These are phyloP conservation scores for Etheostoma nigrum DNA, from an alignment of 2,797 vertebrate species.

Conservation along the genomic window DNA sequence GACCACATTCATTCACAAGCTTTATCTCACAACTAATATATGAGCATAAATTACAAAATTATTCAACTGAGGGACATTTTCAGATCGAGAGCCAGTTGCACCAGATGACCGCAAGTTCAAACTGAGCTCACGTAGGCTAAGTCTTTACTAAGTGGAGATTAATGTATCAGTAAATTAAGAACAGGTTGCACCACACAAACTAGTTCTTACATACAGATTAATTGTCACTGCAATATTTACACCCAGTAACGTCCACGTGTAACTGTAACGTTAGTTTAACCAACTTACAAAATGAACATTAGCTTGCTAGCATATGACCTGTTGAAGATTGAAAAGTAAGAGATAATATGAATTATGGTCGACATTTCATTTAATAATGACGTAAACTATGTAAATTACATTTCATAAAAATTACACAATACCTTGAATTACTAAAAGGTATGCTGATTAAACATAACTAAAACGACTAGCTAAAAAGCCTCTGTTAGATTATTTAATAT, in stretches of 20 bases:
- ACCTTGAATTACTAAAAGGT: neutral
- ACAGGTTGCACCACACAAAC: neutral
- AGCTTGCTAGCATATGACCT: neutral
- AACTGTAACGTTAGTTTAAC: neutral
- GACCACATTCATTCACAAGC: neutral
- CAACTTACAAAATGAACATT: neutral
- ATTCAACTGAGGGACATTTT: neutral
- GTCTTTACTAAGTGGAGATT: neutral
- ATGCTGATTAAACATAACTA: neutral
- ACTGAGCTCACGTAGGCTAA: neutral
- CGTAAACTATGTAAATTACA: neutral
- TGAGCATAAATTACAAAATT: neutral
- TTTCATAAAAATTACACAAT: neutral
- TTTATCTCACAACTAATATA: conserved; percentile 5
- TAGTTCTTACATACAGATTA: neutral
- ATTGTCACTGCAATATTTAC: neutral
- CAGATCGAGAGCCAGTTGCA: neutral
- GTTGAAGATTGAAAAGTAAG: neutral
- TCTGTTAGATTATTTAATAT: neutral
- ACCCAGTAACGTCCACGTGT: neutral
- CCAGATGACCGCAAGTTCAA: neutral
- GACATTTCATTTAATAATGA: neutral
- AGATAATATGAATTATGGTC: neutral
- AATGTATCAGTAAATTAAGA: neutral
- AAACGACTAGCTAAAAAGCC: neutral